These are phyloP conservation scores for Centroberyx gerrardi DNA, from an alignment of 2,797 vertebrate species.

Conservation along the genomic window DNA sequence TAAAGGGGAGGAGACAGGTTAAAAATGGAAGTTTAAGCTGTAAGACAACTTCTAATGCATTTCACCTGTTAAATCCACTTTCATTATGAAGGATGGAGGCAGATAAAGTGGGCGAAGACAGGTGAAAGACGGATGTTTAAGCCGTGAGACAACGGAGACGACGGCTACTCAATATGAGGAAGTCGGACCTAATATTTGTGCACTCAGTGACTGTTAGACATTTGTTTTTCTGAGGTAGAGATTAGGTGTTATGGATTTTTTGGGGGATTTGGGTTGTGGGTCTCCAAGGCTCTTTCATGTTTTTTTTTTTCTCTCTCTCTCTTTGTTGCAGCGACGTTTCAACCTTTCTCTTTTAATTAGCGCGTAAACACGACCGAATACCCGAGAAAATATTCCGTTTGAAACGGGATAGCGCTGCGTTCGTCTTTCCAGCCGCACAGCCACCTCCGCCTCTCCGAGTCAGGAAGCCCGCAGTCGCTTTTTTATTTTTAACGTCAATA, in stretches of 20 bases:
- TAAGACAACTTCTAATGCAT: background rate
- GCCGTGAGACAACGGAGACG: background rate
- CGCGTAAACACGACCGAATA: too few relatives aligned
- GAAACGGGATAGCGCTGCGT: background rate
- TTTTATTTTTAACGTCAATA: background rate
- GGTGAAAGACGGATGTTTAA: background rate
- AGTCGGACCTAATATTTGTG: constrained; percentile 19
- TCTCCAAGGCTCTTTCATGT: background rate
- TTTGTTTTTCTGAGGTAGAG: constrained; percentile 38
- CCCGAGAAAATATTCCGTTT: background rate
- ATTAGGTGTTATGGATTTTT: constrained; percentile 36
- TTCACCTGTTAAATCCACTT: too few relatives aligned
- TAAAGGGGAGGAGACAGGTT: background rate
- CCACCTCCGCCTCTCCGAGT: background rate
- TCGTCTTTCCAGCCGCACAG: background rate
- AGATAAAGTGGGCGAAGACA: background rate
- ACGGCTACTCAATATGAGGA: constrained; percentile 12
- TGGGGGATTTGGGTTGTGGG: background rate
- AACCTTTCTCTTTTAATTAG: too few relatives aligned
- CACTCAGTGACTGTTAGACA: constrained; percentile 2
- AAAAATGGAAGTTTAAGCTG: background rate
- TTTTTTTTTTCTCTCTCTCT: background rate
- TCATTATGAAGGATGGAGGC: too few relatives aligned
- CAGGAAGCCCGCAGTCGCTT: background rate
- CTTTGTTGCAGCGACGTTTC: background rate